Percentiles rank a stretch among this genome's conserved stretches.
Evolutionary conservation across 2,888 invertebrate genomes (phyloP).

Genomic region (Eupeodes luniger): DNA sequence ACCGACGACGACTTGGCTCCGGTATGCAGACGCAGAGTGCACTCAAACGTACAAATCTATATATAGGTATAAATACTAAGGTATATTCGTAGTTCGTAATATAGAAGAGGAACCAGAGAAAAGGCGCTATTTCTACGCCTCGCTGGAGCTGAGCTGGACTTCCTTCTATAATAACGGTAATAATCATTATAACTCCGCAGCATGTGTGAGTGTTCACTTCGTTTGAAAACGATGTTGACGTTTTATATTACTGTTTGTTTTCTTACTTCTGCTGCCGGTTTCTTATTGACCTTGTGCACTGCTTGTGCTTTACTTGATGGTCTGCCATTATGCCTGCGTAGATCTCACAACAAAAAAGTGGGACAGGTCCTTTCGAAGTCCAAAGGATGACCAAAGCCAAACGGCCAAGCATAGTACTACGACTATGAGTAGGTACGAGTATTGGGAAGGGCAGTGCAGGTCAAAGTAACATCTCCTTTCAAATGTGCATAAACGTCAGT

Average conservation of each 20-base stretch:
- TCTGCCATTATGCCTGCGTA: constrained; percentile 1
- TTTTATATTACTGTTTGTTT: constrained; percentile 64
- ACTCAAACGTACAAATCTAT: constrained; percentile 5
- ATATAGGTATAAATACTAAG: no score
- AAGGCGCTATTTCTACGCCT: constrained; percentile 17
- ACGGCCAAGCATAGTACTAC: neutral
- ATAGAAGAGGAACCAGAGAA: neutral
- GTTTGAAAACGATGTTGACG: constrained; percentile 64
- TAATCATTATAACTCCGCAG: constrained; percentile 75
- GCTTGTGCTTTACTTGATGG: neutral
- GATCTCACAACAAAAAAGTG: constrained; percentile 20
- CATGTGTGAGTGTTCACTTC: constrained; percentile 50
- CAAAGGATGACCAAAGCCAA: constrained; percentile 34
- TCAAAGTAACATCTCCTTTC: constrained; percentile 49
- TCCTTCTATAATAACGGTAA: constrained; percentile 66
- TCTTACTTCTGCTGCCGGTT: constrained; percentile 51
- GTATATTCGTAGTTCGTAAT: no score
- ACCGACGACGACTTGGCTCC: neutral
- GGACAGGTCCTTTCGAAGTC: constrained; percentile 2
- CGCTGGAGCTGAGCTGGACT: neutral
- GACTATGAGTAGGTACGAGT: no score
- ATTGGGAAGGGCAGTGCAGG: neutral
- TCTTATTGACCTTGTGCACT: constrained; percentile 69
- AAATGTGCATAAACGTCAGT: constrained; percentile 41
- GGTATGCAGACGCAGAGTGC: constrained; percentile 24